A percentile compares a stretch with the other conserved stretches of the same genome.
These are phyloP conservation scores for Pammene aurita DNA, from an alignment of 2,888 invertebrate genomes.

Conservation along the genomic window DNA sequence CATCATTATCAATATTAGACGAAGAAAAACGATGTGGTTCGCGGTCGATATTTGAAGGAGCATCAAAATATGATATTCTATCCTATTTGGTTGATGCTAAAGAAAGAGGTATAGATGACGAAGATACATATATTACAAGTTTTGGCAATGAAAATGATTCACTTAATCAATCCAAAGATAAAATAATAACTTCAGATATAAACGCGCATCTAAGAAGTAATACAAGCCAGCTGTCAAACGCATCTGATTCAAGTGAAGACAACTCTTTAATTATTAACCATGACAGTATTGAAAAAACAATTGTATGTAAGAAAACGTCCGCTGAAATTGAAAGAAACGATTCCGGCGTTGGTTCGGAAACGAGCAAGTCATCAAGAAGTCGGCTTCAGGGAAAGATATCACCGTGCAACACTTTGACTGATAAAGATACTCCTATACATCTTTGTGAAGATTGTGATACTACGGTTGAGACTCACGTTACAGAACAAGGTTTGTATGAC, in stretches of 20 bases:
- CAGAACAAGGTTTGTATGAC: conserved; percentile 82
- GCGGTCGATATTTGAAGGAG: conserved; percentile 90
- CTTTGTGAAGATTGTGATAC: conserved; percentile 95
- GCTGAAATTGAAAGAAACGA: conserved; percentile 95
- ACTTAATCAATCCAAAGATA: conserved; percentile 82
- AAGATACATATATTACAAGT: conserved; percentile 87
- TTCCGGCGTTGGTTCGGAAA: conserved; percentile 96
- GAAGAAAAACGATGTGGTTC: conserved; percentile 87
- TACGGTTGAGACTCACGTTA: conserved; percentile 88
- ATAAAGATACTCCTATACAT: conserved; percentile 85
- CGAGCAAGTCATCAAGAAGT: conserved; percentile 92
- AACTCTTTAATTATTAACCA: conserved; percentile 87
- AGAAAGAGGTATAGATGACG: conserved; percentile 87
- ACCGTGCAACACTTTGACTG: conserved; percentile 74
- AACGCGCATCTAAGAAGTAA: conserved; percentile 85
- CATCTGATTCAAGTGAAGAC: conserved; percentile 94
- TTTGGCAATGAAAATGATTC: conserved; percentile 81
- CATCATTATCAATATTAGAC: conserved; percentile 85
- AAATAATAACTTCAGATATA: conserved; percentile 76
- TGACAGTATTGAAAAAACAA: conserved; percentile 81
- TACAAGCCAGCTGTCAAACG: conserved; percentile 89
- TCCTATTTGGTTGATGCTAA: conserved; percentile 95
- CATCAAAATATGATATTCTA: conserved; percentile 94
- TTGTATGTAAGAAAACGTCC: conserved; percentile 82
- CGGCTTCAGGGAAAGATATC: conserved; percentile 85